These are phyloP conservation scores for Serrognathus titanus DNA, from an alignment of 2,888 invertebrate species.

Conservation along the genomic window DNA sequence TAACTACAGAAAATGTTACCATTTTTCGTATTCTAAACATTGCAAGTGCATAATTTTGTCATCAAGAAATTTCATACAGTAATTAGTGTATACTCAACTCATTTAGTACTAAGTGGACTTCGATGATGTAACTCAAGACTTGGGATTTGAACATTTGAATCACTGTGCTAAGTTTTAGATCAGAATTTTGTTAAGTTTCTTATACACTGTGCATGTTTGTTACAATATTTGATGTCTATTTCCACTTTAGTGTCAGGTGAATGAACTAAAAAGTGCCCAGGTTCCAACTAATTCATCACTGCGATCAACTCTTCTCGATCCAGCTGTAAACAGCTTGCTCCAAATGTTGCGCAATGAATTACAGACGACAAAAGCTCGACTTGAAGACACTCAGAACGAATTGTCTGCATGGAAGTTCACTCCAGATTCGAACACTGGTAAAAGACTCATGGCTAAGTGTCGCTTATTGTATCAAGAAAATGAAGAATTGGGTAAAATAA, in stretches of 20 bases:
- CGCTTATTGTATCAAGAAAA: slow-evolving; percentile 93
- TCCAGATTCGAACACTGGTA: slow-evolving; percentile 98
- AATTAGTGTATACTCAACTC: too few species aligned
- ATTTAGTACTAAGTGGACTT: too few species aligned
- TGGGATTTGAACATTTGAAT: slow-evolving; percentile 23
- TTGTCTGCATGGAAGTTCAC: slow-evolving; percentile 98
- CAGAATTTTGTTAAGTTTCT: not conserved
- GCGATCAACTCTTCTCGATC: slow-evolving; percentile 85
- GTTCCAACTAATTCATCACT: slow-evolving; percentile 72
- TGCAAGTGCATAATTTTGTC: not conserved
- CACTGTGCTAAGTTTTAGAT: slow-evolving; percentile 12
- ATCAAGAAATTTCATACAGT: too few species aligned
- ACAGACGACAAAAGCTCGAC: slow-evolving; percentile 80
- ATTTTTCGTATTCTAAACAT: too few species aligned
- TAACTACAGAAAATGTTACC: too few species aligned
- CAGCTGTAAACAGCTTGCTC: slow-evolving; percentile 91
- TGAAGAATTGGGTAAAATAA: slow-evolving; percentile 94
- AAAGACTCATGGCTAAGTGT: slow-evolving; percentile 96
- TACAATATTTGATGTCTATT: not conserved
- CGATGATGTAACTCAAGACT: not conserved
- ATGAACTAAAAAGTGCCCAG: slow-evolving; percentile 87
- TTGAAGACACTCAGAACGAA: slow-evolving; percentile 97
- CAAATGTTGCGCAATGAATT: slow-evolving; percentile 88
- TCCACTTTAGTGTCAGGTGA: slow-evolving; percentile 77
- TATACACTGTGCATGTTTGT: not conserved